A percentile compares a stretch with the other conserved stretches of the same genome.
These are phyloP conservation scores for Oreonectes daqikongensis DNA, from an alignment of 2,797 vertebrate species.

Conservation along the genomic window DNA sequence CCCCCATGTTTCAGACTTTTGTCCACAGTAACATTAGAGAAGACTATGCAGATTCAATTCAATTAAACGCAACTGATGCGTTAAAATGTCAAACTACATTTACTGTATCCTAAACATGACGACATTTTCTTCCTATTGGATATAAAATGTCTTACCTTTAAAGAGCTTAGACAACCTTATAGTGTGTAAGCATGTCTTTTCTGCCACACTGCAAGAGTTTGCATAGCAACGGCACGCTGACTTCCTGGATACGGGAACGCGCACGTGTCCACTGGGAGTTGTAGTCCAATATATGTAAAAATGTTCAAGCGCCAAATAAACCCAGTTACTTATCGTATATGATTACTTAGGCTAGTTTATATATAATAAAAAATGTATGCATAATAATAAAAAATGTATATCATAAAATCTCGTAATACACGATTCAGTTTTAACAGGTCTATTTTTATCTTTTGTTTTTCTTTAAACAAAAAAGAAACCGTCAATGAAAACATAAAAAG, in stretches of 20 bases:
- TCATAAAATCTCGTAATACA: too few relatives aligned
- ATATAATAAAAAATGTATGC: too few relatives aligned
- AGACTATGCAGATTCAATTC: background rate
- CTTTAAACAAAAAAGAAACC: background rate
- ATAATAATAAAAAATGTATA: too few relatives aligned
- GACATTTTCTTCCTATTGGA: background rate
- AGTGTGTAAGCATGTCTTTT: background rate
- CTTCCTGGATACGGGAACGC: constrained; percentile 77
- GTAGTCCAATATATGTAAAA: constrained; percentile 62
- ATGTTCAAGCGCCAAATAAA: background rate
- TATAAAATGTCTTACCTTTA: constrained; percentile 14
- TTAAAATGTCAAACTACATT: background rate
- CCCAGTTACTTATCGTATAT: background rate
- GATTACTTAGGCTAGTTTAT: too few relatives aligned
- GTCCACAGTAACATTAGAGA: background rate
- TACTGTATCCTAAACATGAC: too few relatives aligned
- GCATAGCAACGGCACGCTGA: constrained; percentile 69
- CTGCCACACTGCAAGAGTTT: constrained; percentile 67
- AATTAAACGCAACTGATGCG: background rate
- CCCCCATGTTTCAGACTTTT: background rate
- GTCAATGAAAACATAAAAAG: too few relatives aligned
- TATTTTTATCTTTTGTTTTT: background rate
- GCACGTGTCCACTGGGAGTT: constrained; percentile 67
- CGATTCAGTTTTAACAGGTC: background rate
- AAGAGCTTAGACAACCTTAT: background rate